A percentile compares a stretch with the other conserved stretches of the same genome.
Evolutionary conservation across 2,888 invertebrate genomes (phyloP).

Genomic region (Drosophila parthenogenetica): DNA sequence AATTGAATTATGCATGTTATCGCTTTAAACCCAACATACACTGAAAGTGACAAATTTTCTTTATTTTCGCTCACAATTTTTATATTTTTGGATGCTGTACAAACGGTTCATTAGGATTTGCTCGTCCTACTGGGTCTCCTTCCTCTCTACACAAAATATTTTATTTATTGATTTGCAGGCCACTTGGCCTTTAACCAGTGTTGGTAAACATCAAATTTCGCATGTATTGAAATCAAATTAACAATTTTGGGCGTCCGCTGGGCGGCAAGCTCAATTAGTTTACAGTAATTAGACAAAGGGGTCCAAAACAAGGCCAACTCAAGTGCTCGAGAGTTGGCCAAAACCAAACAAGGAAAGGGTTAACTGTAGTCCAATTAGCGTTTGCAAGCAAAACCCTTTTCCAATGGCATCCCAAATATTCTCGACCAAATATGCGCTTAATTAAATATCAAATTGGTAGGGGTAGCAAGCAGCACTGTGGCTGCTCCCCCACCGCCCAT

Average conservation of each 20-base stretch:
- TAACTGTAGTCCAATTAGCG: conserved; percentile 62
- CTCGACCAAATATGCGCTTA: conserved; percentile 70
- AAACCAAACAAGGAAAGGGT: neutral
- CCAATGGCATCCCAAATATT: conserved; percentile 49
- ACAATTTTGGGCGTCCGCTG: conserved; percentile 21
- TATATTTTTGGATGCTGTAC: too few relatives aligned
- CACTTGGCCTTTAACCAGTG: conserved; percentile 25
- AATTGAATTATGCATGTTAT: conserved; percentile 78
- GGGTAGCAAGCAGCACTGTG: neutral
- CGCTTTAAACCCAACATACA: conserved; percentile 55
- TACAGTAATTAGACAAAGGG: conserved; percentile 66
- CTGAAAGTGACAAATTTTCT: conserved; percentile 18
- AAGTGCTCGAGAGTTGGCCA: conserved; percentile 16
- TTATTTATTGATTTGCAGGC: conserved; percentile 17
- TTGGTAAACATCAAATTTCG: conserved; percentile 35
- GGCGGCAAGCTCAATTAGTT: conserved; percentile 61
- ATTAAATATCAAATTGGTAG: conserved; percentile 52
- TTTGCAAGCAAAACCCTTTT: conserved; percentile 35
- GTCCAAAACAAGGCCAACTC: conserved; percentile 28
- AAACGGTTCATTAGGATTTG: too few relatives aligned
- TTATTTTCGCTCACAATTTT: neutral
- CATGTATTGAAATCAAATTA: conserved; percentile 66
- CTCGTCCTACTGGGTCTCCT: too few relatives aligned
- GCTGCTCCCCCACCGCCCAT: conserved; percentile 39
- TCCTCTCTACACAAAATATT: too few relatives aligned